A percentile compares a stretch with the other conserved stretches of the same genome.
Conservation (phyloP, 2,113 vertebrate genomes). For the Larimichthys crocea region DNA sequence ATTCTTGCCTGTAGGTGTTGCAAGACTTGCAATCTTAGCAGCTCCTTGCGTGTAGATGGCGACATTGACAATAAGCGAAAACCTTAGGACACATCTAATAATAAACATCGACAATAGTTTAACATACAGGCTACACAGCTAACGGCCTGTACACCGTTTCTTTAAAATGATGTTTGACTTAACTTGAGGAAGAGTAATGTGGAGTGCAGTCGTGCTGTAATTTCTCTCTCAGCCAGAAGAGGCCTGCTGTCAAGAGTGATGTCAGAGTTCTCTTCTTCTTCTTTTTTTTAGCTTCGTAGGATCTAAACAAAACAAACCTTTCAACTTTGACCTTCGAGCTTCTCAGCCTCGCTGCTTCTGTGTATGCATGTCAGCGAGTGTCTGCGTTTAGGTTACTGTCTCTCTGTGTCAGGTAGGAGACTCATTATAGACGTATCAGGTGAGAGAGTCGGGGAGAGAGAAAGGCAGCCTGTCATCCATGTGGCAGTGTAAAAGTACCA, state of each 20-base stretch:
- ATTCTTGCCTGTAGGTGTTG: neutral
- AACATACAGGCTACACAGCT: neutral
- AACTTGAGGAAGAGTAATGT: neutral
- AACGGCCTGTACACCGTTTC: neutral
- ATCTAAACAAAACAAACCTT: neutral
- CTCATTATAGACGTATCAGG: conserved; percentile 48
- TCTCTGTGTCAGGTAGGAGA: conserved; percentile 37
- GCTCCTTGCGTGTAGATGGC: neutral
- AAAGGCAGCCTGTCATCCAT: conserved; percentile 49
- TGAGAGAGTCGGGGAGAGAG: conserved; percentile 57
- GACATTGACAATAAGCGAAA: neutral
- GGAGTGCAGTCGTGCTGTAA: neutral
- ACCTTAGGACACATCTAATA: neutral
- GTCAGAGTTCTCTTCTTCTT: neutral
- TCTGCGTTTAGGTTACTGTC: conserved; percentile 26
- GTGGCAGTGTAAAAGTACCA: conserved; percentile 72
- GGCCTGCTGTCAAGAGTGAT: neutral
- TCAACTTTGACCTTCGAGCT: neutral
- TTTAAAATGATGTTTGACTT: neutral
- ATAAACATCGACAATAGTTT: neutral
- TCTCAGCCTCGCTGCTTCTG: neutral
- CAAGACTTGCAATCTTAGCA: neutral
- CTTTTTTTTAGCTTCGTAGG: neutral
- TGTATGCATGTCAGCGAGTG: neutral
- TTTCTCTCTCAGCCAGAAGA: neutral